A percentile compares a stretch with the other conserved stretches of the same genome.
phyloP scores from a whole-genome alignment of 2,888 invertebrate species.

The Junonia oenone region DNA sequence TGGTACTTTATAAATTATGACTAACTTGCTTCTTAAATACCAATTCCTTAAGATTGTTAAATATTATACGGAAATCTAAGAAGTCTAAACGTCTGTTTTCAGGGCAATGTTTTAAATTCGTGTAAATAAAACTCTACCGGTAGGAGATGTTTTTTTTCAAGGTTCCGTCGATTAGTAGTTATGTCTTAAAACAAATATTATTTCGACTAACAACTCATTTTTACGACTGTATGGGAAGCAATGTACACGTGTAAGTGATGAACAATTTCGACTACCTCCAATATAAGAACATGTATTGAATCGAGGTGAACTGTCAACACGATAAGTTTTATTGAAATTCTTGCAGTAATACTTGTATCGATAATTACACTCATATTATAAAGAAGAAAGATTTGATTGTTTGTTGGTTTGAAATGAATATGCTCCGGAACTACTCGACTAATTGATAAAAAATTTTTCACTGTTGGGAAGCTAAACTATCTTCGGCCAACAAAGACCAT shows the following conservation, averaged over 20 bases:
- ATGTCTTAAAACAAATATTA: constrained; percentile 14
- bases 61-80: neutral
- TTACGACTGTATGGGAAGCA: neutral
- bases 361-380: too few species aligned
- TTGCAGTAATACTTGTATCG: too few species aligned
- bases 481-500: too few species aligned
- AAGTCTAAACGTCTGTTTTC: neutral
- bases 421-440: too few species aligned
- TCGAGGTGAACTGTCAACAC: too few species aligned
- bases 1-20: neutral
- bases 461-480: too few species aligned
- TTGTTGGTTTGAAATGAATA: too few species aligned
- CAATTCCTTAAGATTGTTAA: neutral
- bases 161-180: constrained; percentile 14
- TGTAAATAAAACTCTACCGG: constrained; percentile 10
- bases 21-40: neutral
- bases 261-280: neutral
- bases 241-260: neutral
- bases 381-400: too few species aligned
- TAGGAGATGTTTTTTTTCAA: constrained; percentile 11
- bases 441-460: too few species aligned
- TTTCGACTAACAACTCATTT: neutral
- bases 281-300: neutral
- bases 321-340: too few species aligned
- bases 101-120: neutral